These are phyloP conservation scores for Drosophila bifasciata DNA, from an alignment of 1,140 invertebrate species.

Conservation along the genomic window DNA sequence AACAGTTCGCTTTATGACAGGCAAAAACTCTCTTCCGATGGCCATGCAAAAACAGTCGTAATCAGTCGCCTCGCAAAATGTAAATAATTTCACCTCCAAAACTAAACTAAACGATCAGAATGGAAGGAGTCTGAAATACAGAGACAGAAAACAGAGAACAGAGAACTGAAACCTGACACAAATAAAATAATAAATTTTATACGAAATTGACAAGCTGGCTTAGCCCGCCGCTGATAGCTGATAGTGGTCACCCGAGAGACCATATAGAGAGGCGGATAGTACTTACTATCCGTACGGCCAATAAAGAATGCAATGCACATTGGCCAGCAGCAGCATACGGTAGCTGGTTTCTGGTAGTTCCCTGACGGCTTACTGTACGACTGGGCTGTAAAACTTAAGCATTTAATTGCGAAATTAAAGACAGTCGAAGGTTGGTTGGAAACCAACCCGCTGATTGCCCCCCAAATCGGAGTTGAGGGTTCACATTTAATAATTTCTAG, in stretches of 20 bases:
- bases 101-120: slow-evolving; percentile 12
- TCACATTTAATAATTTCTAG: background rate
- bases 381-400: slow-evolving; percentile 73
- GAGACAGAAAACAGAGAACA: slow-evolving; percentile 26
- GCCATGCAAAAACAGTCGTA: slow-evolving; percentile 64
- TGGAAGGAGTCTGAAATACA: slow-evolving; percentile 30
- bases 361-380: slow-evolving; percentile 51
- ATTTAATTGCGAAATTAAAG: slow-evolving; percentile 79
- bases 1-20: slow-evolving; percentile 73
- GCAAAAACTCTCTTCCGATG: slow-evolving; percentile 19
- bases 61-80: slow-evolving; percentile 64
- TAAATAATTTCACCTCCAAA: slow-evolving; percentile 68
- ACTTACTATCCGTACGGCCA: slow-evolving; percentile 27
- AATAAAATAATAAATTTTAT: slow-evolving; percentile 82
- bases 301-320: slow-evolving; percentile 27
- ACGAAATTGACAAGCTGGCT: slow-evolving; percentile 80
- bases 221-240: slow-evolving; percentile 64
- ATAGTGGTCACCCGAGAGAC: slow-evolving; percentile 39
- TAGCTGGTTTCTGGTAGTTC: slow-evolving; percentile 74
- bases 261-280: slow-evolving; percentile 13
- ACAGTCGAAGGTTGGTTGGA: slow-evolving; percentile 49
- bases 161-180: slow-evolving; percentile 65
- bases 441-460: too few species aligned
- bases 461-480: too few species aligned
- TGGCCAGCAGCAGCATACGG: slow-evolving; percentile 38